These are phyloP conservation scores for Poecilia velifera DNA, from an alignment of 2,797 vertebrate genomes.

Conservation along the genomic window DNA sequence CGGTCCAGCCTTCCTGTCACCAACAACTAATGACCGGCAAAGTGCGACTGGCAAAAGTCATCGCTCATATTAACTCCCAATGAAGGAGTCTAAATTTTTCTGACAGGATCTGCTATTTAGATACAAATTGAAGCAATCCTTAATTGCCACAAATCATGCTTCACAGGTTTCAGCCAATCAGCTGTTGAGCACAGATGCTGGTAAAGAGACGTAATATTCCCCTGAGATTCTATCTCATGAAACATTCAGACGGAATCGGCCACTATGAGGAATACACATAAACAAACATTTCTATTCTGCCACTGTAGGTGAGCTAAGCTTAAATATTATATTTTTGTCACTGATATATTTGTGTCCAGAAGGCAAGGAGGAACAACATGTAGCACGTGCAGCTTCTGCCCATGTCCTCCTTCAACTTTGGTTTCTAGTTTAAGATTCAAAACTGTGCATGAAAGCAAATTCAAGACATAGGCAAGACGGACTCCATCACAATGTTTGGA, in stretches of 20 bases:
- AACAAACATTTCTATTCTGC: slow-evolving; percentile 5
- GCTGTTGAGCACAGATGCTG: slow-evolving; percentile 45
- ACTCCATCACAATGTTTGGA: not conserved
- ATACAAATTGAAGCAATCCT: slow-evolving; percentile 64
- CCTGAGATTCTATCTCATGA: slow-evolving; percentile 70
- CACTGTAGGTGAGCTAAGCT: not conserved
- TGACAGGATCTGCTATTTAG: slow-evolving; percentile 13
- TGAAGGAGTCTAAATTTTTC: slow-evolving; percentile 17
- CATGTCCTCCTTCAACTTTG: not conserved
- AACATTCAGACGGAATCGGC: slow-evolving; percentile 72
- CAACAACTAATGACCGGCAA: slow-evolving; percentile 31
- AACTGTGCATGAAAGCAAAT: not conserved
- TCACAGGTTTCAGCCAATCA: slow-evolving; percentile 60
- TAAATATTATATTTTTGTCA: not conserved
- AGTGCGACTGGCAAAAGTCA: slow-evolving; percentile 33
- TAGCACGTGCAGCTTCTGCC: not conserved
- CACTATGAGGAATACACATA: slow-evolving; percentile 29
- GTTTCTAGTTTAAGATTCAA: not conserved
- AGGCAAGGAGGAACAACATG: not conserved
- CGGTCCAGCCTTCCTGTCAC: slow-evolving; percentile 28
- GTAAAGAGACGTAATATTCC: slow-evolving; percentile 62
- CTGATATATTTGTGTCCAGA: not conserved
- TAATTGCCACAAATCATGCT: slow-evolving; percentile 47
- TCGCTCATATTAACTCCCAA: slow-evolving; percentile 36
- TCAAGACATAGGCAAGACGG: not conserved